Conservation (phyloP, 2,888 invertebrate genomes). For the Bellardia pandia region DNA sequence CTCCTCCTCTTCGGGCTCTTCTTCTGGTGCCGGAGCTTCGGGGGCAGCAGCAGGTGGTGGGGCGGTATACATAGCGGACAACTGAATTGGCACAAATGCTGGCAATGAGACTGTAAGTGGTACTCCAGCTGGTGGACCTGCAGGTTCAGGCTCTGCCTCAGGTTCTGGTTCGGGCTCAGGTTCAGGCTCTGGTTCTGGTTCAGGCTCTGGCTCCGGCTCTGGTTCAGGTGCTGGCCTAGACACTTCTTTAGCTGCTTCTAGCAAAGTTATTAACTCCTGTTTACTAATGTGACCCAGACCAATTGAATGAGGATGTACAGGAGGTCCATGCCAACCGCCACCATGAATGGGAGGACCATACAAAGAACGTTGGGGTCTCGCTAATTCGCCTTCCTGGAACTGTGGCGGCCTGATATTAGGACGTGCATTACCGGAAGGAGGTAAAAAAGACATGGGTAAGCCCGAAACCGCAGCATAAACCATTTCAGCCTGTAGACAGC, state of each 20-base stretch:
- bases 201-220: slow-evolving; percentile 81
- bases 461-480: slow-evolving; percentile 63
- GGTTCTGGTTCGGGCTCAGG: slow-evolving; percentile 82
- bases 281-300: slow-evolving; percentile 78
- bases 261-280: slow-evolving; percentile 79
- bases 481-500: slow-evolving; percentile 53
- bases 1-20: slow-evolving; percentile 73
- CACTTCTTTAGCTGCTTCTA: slow-evolving; percentile 79
- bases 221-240: slow-evolving; percentile 76
- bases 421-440: slow-evolving; percentile 7
- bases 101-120: slow-evolving; percentile 82
- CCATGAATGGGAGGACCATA: slow-evolving; percentile 75
- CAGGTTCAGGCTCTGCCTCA: slow-evolving; percentile 74
- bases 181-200: slow-evolving; percentile 83
- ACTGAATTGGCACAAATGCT: slow-evolving; percentile 82
- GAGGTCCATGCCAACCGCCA: slow-evolving; percentile 71
- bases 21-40: slow-evolving; percentile 65
- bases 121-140: slow-evolving; percentile 78
- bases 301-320: slow-evolving; percentile 75
- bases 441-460: slow-evolving; percentile 48
- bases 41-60: slow-evolving; percentile 81
- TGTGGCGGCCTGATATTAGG: slow-evolving; percentile 9
- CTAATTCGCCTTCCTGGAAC: slow-evolving; percentile 1
- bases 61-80: slow-evolving; percentile 84
- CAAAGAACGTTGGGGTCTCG: slow-evolving; percentile 76